Evolutionary conservation across 1,140 invertebrate genomes (phyloP), one percentile per base, ranked within the genome.

Genomic region (Heliconius hewitsoni): DNA sequence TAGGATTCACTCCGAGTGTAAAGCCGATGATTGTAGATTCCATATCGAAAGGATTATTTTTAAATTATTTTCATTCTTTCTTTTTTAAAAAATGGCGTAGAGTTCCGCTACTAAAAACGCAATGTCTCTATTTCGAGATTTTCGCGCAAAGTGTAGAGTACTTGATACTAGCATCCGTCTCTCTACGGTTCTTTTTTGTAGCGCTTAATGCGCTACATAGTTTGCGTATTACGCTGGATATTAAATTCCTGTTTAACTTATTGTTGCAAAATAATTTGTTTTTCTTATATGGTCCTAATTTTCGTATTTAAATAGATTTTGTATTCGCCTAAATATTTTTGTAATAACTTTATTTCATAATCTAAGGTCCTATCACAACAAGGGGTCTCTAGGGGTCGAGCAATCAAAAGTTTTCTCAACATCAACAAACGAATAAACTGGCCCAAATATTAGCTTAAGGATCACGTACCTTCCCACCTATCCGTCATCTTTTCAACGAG

Each of bases 371-470:
- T 77, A 60, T 66, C 34, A 73, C 27, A 78, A 78, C 77, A 78
- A 73, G 23, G 42, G n/a, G 18, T 50, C 39, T 19, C 34, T 70
- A 34, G 46, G 37, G 71, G 50, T 42, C 55, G 50, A 74, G 57
- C 73, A 71, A 71, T 80, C 79, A 80, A 76, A 80, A 80, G 46
- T 75, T 76, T 75, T 76, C 66, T 60, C 23, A 72, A 80, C 70
- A 80, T 60, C 42, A 80, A 74, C 70, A 77, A 50, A 76, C 71
- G 71, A 42, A 77, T 77, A 77, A 72, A 52, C 70, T 72, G 66
- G 27, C 30, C 66, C 42, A 34, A 77, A 77, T 77, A 77, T 77
- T 71, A 71, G 70, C 70, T 52, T 52, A 77, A 72, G 46, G 72
- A 50, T 42, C 70, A 55, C n/a, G 60, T 76, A 55, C 27, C n/a